A percentile compares a stretch with the other conserved stretches of the same genome.
Conservation (phyloP, 2,113 vertebrate genomes). For the Petrocephalus zakoni region DNA sequence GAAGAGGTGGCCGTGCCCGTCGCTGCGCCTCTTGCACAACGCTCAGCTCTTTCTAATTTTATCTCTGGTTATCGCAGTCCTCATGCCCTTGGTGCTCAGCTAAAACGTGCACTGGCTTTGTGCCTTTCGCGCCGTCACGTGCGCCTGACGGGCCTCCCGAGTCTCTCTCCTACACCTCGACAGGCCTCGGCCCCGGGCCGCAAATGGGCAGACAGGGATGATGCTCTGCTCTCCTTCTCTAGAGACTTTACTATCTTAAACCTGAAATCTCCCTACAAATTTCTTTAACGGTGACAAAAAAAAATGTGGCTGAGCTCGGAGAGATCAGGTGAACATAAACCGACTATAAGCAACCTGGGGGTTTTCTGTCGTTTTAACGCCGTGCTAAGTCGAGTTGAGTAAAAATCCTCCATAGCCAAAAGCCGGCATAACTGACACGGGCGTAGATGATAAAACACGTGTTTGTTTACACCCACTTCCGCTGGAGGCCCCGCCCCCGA, state of each 20-base stretch:
- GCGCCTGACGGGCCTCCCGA: not conserved
- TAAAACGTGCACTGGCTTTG: not conserved
- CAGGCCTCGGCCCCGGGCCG: too few species aligned
- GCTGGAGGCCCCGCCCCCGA: slow-evolving; percentile 39
- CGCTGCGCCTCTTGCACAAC: not conserved
- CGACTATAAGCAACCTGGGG: not conserved
- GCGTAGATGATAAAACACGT: not conserved
- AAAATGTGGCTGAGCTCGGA: not conserved
- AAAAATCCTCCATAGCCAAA: not conserved
- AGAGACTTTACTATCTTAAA: not conserved
- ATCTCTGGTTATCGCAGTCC: not conserved
- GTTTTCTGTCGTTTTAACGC: not conserved
- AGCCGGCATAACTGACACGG: not conserved
- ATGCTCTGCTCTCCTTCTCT: not conserved
- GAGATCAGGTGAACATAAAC: not conserved
- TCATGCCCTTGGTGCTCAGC: not conserved
- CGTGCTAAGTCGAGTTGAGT: not conserved
- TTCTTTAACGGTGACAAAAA: not conserved
- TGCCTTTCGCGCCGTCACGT: not conserved
- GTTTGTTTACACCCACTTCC: not conserved
- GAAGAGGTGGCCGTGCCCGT: not conserved
- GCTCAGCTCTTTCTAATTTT: not conserved
- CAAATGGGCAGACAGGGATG: too few species aligned
- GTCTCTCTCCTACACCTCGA: not conserved
- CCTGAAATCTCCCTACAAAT: not conserved